Evolutionary conservation across 2,797 vertebrate genomes (phyloP).

Genomic region (Cossypha caffra): DNA sequence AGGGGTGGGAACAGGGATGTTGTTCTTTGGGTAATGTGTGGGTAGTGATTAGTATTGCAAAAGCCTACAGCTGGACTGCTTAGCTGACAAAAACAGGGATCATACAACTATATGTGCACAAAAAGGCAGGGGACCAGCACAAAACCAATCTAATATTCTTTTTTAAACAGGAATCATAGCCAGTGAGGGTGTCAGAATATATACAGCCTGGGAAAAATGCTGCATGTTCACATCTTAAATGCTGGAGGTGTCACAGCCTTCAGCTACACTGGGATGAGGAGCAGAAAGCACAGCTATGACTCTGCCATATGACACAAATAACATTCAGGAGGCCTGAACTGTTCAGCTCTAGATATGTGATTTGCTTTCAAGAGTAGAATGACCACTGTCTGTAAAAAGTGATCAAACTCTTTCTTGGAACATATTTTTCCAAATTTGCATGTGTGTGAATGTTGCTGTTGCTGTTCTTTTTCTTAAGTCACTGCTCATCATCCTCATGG

Average conservation of each 20-base stretch:
- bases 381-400: neutral
- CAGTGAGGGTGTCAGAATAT: neutral
- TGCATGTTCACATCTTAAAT: neutral
- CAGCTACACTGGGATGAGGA: neutral
- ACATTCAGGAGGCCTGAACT: neutral
- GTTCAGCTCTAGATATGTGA: neutral
- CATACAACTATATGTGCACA: neutral
- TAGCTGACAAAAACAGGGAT: conserved; percentile 46
- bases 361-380: neutral
- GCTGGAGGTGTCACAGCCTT: neutral
- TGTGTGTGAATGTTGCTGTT: neutral
- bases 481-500: neutral
- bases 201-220: neutral
- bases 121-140: neutral
- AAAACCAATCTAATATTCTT: neutral
- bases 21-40: conserved; percentile 49
- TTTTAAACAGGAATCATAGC: neutral
- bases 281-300: neutral
- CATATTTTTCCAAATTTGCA: neutral
- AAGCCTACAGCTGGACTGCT: conserved; percentile 44
- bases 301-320: neutral
- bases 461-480: neutral
- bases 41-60: conserved; percentile 47
- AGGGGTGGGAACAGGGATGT: conserved; percentile 49
- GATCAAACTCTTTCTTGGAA: neutral